These are phyloP conservation scores for Vidua chalybeata DNA, from an alignment of 2,113 vertebrate species.

Conservation along the genomic window DNA sequence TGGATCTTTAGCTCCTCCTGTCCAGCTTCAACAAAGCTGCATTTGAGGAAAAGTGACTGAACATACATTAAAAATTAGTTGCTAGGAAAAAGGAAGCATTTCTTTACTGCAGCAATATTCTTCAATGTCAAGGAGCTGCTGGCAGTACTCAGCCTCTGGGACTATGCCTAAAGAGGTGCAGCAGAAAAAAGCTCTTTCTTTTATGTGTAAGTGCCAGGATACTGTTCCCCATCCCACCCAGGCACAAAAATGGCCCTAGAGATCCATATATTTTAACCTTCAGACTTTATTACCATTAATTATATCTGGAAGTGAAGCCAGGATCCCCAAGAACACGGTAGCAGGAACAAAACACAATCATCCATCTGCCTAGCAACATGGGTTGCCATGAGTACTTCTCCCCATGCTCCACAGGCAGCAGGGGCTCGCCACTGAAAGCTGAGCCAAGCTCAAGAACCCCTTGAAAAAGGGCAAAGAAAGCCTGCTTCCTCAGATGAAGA, in stretches of 20 bases:
- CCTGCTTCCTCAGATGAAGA: neutral
- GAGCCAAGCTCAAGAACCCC: neutral
- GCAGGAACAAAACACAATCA: constrained; percentile 55
- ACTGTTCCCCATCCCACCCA: neutral
- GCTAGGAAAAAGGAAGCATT: constrained; percentile 5
- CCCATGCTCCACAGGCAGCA: neutral
- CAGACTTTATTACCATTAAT: constrained; percentile 60
- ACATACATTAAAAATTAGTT: neutral
- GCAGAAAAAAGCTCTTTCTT: neutral
- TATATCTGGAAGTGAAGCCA: constrained; percentile 53
- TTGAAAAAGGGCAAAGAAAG: neutral
- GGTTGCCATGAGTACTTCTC: constrained; percentile 54
- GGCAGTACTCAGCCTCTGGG: neutral
- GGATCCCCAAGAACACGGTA: constrained; percentile 27
- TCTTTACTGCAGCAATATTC: constrained; percentile 12
- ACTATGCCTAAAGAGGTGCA: neutral
- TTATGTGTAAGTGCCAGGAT: neutral
- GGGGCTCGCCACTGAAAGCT: neutral
- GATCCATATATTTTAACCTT: constrained; percentile 50
- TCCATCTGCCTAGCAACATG: constrained; percentile 68
- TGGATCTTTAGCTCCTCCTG: neutral
- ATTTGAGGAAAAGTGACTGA: constrained; percentile 6
- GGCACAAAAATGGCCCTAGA: constrained; percentile 32
- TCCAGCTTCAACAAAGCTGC: neutral
- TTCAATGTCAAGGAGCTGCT: constrained; percentile 36